A percentile compares a stretch with the other conserved stretches of the same genome.
phyloP scores from a whole-genome alignment of 2,797 vertebrate genomes.

The Manis pentadactyla region DNA sequence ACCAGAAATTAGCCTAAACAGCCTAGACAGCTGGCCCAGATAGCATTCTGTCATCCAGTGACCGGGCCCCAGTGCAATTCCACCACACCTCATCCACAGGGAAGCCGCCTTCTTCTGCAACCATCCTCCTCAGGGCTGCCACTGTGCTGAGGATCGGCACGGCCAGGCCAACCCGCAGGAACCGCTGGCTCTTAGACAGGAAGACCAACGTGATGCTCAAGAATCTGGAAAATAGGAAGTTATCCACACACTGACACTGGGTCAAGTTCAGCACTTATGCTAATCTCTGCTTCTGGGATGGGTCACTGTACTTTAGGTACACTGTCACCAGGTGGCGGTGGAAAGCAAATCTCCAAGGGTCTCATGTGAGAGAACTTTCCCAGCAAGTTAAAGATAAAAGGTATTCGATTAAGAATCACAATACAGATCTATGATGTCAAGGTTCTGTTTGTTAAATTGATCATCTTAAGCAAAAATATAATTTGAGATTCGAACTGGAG shows the following conservation, averaged over 20 bases:
- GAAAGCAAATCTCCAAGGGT: not conserved
- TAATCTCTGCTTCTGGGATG: not conserved
- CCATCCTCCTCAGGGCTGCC: slow-evolving; percentile 91
- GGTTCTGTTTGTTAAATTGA: not conserved
- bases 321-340: not conserved
- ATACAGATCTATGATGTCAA: not conserved
- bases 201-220: slow-evolving; percentile 94
- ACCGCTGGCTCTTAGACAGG: slow-evolving; percentile 90
- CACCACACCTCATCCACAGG: slow-evolving; percentile 91
- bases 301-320: not conserved
- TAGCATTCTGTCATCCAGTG: not conserved
- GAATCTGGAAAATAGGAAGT: slow-evolving; percentile 86
- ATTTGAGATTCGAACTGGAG: not conserved
- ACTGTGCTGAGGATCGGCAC: slow-evolving; percentile 92
- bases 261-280: not conserved
- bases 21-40: not conserved
- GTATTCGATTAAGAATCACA: not conserved
- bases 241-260: not conserved
- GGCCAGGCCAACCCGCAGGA: slow-evolving; percentile 93
- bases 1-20: slow-evolving; percentile 4
- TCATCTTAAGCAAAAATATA: not conserved
- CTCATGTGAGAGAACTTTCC: not conserved
- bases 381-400: not conserved
- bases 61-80: not conserved
- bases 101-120: slow-evolving; percentile 92